Evolutionary conservation across 2,888 invertebrate species (phyloP).

Genomic region (Graphium colonna): DNA sequence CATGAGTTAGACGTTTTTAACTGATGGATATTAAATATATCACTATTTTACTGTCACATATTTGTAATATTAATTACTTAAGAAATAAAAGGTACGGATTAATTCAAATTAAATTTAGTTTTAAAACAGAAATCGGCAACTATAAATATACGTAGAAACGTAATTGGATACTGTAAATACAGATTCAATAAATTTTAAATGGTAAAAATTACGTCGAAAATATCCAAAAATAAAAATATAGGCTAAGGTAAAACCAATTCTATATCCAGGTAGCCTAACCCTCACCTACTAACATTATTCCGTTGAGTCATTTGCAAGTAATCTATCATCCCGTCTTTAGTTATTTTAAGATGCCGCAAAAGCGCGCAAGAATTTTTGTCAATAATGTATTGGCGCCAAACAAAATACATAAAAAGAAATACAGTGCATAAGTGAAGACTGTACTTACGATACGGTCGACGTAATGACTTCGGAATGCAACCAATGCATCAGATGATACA

Average conservation of each 20-base stretch:
- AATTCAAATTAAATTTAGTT: too few relatives aligned
- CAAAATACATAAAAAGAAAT: conserved; percentile 26
- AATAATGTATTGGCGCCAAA: conserved; percentile 47
- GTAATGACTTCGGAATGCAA: conserved; percentile 71
- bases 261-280: conserved; percentile 62
- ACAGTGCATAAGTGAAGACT: conserved; percentile 32
- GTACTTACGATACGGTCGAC: conserved; percentile 48
- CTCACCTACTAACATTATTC: conserved; percentile 72
- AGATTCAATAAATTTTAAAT: neutral
- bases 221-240: conserved; percentile 42
- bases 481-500: conserved; percentile 57
- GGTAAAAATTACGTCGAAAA: conserved; percentile 29
- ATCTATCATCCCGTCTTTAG: conserved; percentile 45
- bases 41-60: too few relatives aligned
- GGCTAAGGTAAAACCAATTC: conserved; percentile 64
- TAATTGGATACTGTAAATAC: neutral
- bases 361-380: conserved; percentile 35
- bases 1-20: neutral
- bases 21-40: too few relatives aligned
- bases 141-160: neutral
- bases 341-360: conserved; percentile 57
- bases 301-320: conserved; percentile 50
- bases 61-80: too few relatives aligned
- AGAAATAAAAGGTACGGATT: too few relatives aligned
- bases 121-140: too few relatives aligned